Base-by-base conservation (phyloP, 2,797 vertebrate species). In the Intellagama lesueurii region DNA sequence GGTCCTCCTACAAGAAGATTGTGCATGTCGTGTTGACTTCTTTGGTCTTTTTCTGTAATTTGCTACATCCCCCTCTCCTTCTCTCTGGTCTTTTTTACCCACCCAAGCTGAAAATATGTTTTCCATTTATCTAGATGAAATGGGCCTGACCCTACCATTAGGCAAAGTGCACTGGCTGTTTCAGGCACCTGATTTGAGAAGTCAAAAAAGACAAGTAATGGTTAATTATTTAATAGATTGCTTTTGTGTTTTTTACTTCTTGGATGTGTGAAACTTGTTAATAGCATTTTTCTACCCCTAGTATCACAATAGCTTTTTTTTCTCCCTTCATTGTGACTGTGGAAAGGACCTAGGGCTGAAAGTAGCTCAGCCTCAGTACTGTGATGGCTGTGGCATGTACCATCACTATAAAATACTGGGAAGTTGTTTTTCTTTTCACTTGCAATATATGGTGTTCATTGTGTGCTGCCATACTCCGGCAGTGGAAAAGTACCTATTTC, bases 1-100 rank as follows among this genome's bases (percentile, higher is more conserved):
- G 91, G 91, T 93, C 88, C 91, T 91, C 87, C 92, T 90, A 87
- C 81, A 73, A 85, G 90, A 49, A 87, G 91, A 94, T 90, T 86
- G 83, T 72, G 8, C 87, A 85, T 72, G 89, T 89, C 52, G 9
- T 56, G 52, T 56, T 56, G 52, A 91, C 89, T 92, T 76, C 0
- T 19, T 77, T 94, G 95, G 94, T 93, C 93, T 86, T 68, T 77
- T 28, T 91, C 78, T 32, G 56, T 88, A 87, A 80, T 0, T 5
- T 85, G 89, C 1, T 66, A 91, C 90, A 90, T 92, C 91, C 86
- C 4, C 88, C 4, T 1, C 88, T 66, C 87, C 9, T 9, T 44
- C 35, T 88, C 28, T 52, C 66, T 32, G 28, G 5, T 81, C 9
- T 47, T 80, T 26, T 73, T 52, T 6, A 3, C 7, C 5, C 17